A percentile compares a stretch with the other conserved stretches of the same genome.
Evolutionary conservation across 1,140 invertebrate species (phyloP).

Genomic region (Bombus waltoni): DNA sequence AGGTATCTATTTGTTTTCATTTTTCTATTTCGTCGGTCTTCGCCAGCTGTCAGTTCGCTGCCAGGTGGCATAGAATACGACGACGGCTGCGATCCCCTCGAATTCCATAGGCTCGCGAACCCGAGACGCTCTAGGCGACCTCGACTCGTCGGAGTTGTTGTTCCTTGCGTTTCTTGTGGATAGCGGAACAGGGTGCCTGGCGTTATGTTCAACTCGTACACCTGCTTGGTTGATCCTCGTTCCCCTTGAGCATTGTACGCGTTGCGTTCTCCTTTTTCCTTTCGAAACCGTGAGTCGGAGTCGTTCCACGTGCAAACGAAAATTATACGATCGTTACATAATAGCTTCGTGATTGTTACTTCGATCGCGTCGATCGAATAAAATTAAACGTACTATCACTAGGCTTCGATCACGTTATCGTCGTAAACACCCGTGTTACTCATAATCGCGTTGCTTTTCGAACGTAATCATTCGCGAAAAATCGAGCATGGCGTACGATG

Average conservation of each 20-base stretch:
- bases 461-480: neutral
- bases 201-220: constrained; percentile 6
- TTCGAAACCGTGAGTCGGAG: constrained; percentile 22
- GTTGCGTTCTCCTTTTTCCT: constrained; percentile 23
- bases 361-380: neutral
- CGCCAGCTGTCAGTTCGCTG: constrained; percentile 44
- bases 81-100: neutral
- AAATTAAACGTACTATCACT: neutral
- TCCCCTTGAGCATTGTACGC: neutral
- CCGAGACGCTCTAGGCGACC: neutral
- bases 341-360: neutral
- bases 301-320: constrained; percentile 45
- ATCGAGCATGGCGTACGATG: neutral
- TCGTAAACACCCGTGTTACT: neutral
- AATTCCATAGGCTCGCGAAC: neutral
- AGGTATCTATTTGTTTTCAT: constrained; percentile 66
- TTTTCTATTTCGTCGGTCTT: constrained; percentile 17
- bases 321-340: constrained; percentile 41
- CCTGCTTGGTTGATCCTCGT: constrained; percentile 8
- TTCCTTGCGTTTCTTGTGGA: neutral
- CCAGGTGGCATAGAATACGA: constrained; percentile 14
- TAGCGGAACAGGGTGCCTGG: neutral
- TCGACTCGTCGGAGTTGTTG: neutral
- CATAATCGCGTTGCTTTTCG: too few species aligned
- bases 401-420: neutral